These are phyloP conservation scores for Tigriopus californicus DNA, from an alignment of 2,888 invertebrate species.

Conservation along the genomic window DNA sequence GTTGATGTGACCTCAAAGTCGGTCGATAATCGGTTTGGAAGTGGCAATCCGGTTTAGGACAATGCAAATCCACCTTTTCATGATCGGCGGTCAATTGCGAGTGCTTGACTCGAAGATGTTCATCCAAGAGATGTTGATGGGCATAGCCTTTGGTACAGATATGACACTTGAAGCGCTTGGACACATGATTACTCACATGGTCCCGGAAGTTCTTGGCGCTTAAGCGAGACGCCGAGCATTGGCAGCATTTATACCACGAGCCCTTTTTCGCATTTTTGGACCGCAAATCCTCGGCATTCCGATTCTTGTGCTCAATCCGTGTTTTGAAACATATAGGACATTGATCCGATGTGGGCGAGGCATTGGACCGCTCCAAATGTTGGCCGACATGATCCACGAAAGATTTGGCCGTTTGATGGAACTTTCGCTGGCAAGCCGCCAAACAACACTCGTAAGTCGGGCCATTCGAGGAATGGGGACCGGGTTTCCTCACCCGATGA, in stretches of 20 bases:
- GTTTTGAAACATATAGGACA: neutral
- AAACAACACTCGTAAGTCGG: too few species aligned
- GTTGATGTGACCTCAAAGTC: neutral
- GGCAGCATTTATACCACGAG: neutral
- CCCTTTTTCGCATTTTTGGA: neutral
- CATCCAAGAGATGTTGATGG: neutral
- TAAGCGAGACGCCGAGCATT: neutral
- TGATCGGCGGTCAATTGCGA: neutral
- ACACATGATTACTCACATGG: neutral
- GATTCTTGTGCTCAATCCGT: neutral
- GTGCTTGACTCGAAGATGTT: neutral
- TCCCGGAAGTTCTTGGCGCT: neutral
- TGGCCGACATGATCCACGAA: too few species aligned
- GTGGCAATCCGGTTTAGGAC: neutral
- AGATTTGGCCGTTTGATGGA: too few species aligned
- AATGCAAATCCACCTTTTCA: neutral
- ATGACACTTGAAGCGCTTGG: neutral
- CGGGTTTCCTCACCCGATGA: too few species aligned
- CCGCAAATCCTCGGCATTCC: neutral
- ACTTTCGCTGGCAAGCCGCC: too few species aligned
- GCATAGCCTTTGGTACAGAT: neutral
- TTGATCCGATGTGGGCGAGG: too few species aligned
- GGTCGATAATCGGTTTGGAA: neutral
- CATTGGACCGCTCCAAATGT: too few species aligned
- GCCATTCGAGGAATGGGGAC: too few species aligned